phyloP scores from a whole-genome alignment of 2,797 vertebrate species.

The Esox lucius region DNA sequence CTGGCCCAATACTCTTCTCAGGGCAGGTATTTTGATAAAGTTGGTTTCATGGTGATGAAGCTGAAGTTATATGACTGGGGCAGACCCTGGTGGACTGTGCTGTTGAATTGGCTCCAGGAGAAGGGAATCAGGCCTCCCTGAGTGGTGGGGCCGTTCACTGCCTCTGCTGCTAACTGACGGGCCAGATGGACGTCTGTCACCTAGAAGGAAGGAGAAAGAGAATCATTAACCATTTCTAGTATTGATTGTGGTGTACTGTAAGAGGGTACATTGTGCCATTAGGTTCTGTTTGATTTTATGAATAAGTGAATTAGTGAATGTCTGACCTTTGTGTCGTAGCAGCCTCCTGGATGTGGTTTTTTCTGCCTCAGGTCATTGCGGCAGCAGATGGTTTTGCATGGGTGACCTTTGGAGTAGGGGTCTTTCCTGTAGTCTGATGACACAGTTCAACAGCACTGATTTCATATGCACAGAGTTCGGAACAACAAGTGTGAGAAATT shows the following conservation, averaged over 20 bases:
- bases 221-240: neutral
- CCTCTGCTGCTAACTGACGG: conserved; percentile 73
- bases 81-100: conserved; percentile 79
- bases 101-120: conserved; percentile 82
- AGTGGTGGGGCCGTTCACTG: conserved; percentile 83
- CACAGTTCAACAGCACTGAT: conserved; percentile 4
- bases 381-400: conserved; percentile 90
- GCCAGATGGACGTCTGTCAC: conserved; percentile 85
- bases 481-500: neutral
- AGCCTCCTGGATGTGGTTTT: conserved; percentile 79
- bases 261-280: neutral
- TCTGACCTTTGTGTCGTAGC: conserved; percentile 89
- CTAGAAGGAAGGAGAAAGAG: conserved; percentile 56
- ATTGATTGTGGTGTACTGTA: conserved; percentile 1
- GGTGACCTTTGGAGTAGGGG: conserved; percentile 82
- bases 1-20: conserved; percentile 25
- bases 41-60: conserved; percentile 81
- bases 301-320: neutral
- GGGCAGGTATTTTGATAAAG: conserved; percentile 47
- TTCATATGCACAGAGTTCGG: neutral
- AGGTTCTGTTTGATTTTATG: neutral
- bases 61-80: conserved; percentile 80
- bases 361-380: conserved; percentile 79
- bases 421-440: conserved; percentile 82
- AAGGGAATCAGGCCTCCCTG: conserved; percentile 82